Conservation (phyloP, 2,113 vertebrate species). For the Platichthys stellatus region DNA sequence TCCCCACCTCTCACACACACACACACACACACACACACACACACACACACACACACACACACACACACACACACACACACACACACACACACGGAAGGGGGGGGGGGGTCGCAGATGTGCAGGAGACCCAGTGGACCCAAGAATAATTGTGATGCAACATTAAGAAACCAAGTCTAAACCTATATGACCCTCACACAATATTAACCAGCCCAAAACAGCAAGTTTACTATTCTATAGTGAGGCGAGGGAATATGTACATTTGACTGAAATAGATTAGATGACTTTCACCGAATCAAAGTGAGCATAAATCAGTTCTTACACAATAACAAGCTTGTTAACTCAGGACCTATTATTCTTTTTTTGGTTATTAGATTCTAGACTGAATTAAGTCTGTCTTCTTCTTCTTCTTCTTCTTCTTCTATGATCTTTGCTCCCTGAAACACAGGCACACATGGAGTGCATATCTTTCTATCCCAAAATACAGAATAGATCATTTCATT, state of each 20-base stretch:
- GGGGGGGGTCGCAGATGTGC: conserved; percentile 64
- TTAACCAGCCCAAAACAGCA: no score
- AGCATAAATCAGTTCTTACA: not conserved
- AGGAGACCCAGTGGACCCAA: conserved; percentile 58
- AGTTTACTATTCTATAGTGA: no score
- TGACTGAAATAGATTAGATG: not conserved
- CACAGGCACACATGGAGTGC: not conserved
- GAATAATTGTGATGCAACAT: conserved; percentile 76
- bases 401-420: no score
- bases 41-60: not conserved
- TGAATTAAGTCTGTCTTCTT: not conserved
- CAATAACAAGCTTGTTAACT: not conserved
- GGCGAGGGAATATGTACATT: not conserved
- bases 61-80: conserved; percentile 1
- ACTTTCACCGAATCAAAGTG: not conserved
- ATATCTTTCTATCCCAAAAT: not conserved
- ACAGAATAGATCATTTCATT: not conserved
- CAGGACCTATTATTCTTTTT: no score
- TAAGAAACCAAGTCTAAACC: conserved; percentile 52
- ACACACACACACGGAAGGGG: conserved; percentile 26
- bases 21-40: conserved; percentile 13
- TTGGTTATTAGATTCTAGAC: no score
- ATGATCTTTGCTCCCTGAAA: not conserved
- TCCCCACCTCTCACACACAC: conserved; percentile 23
- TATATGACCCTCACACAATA: not conserved